phyloP scores from a whole-genome alignment of 2,797 vertebrate genomes.

The Danio jaintianensis region DNA sequence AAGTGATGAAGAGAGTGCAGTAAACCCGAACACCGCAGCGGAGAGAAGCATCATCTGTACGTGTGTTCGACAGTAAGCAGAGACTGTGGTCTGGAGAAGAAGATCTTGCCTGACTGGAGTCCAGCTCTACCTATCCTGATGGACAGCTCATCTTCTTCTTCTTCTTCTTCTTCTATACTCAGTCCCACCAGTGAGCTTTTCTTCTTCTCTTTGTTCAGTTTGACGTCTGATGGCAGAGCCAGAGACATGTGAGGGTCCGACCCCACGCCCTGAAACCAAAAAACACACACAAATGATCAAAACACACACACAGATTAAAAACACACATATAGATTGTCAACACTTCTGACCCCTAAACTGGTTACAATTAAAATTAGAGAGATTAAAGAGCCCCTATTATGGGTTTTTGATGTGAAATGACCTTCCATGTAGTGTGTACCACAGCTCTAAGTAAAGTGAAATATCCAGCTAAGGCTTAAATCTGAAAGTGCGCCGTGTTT shows the following conservation, averaged over 20 bases:
- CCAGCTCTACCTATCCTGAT: constrained; percentile 96
- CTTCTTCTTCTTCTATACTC: constrained; percentile 61
- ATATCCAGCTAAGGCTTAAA: too few relatives aligned
- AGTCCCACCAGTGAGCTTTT: constrained; percentile 66
- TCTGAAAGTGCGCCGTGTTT: too few relatives aligned
- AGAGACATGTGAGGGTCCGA: constrained; percentile 81
- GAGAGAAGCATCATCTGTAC: constrained; percentile 67
- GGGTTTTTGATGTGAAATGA: too few relatives aligned
- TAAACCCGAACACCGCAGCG: background rate
- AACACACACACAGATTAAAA: background rate
- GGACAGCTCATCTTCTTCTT: constrained; percentile 76
- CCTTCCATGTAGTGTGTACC: too few relatives aligned
- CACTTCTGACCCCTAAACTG: too few relatives aligned
- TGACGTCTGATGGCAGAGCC: constrained; percentile 75
- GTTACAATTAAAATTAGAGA: too few relatives aligned
- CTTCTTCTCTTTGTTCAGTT: constrained; percentile 79
- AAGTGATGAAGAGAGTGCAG: background rate
- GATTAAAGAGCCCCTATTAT: too few relatives aligned
- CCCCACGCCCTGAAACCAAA: constrained; percentile 78
- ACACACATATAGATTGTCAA: too few relatives aligned
- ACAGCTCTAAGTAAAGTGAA: too few relatives aligned
- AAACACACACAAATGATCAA: background rate
- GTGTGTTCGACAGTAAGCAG: constrained; percentile 37
- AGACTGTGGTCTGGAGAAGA: constrained; percentile 82
- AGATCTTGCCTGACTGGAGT: constrained; percentile 92